Evolutionary conservation across 2,113 vertebrate genomes (phyloP).

Genomic region (Enhydra lutris): DNA sequence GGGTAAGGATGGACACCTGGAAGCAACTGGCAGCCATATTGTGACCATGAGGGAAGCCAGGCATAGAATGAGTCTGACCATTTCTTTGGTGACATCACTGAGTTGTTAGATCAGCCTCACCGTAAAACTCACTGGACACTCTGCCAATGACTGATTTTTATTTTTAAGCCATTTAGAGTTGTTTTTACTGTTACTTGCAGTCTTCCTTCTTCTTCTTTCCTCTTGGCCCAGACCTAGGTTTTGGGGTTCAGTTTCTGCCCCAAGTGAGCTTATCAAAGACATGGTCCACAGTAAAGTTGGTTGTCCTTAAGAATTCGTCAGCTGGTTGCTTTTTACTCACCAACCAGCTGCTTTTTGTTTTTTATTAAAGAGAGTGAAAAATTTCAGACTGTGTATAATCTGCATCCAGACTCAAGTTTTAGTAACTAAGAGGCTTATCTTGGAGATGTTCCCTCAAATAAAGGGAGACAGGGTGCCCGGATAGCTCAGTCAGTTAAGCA

Average conservation of each 20-base stretch:
- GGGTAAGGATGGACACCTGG: not conserved
- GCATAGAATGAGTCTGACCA: not conserved
- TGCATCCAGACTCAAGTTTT: not conserved
- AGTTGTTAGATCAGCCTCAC: not conserved
- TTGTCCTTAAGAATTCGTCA: not conserved
- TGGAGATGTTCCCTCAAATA: not conserved
- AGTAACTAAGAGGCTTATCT: not conserved
- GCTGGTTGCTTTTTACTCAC: not conserved
- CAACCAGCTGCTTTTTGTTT: not conserved
- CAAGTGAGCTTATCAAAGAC: not conserved
- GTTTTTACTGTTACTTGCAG: not conserved
- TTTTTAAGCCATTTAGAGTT: not conserved
- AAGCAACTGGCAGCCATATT: not conserved
- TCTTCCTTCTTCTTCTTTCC: not conserved
- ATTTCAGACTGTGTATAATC: not conserved
- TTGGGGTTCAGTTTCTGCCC: not conserved
- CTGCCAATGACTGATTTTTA: not conserved
- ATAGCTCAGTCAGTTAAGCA: too few species aligned
- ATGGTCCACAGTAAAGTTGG: not conserved
- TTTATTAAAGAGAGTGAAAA: conserved; percentile 1
- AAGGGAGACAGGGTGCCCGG: not conserved
- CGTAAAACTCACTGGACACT: not conserved
- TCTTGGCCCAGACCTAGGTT: not conserved
- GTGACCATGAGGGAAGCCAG: not conserved
- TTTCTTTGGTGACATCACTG: not conserved